phyloP scores from a whole-genome alignment of 2,797 vertebrate genomes.

The Podargus strigoides region DNA sequence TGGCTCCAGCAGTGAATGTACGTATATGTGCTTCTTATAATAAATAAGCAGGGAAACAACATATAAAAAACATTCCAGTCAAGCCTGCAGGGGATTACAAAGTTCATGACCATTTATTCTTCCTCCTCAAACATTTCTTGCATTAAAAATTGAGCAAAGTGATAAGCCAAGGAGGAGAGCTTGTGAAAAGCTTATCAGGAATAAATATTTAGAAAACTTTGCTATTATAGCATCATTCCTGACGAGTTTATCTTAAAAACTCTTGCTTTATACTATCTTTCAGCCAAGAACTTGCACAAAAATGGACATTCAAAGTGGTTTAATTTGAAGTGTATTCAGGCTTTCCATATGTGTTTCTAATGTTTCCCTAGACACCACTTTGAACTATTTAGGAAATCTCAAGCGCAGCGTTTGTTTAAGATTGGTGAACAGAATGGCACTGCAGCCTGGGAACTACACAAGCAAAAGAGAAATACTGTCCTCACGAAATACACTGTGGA shows the following conservation, averaged over 20 bases:
- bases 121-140: background rate
- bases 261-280: background rate
- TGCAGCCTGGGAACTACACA: slow-evolving; percentile 41
- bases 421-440: slow-evolving; percentile 37
- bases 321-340: background rate
- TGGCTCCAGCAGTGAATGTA: background rate
- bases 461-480: slow-evolving; percentile 19
- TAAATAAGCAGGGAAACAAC: background rate
- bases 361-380: slow-evolving; percentile 45
- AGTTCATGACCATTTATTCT: slow-evolving; percentile 19
- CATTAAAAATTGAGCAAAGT: slow-evolving; percentile 24
- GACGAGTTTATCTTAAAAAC: slow-evolving; percentile 34
- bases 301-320: slow-evolving; percentile 29
- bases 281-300: slow-evolving; percentile 22
- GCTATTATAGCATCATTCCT: background rate
- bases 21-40: background rate
- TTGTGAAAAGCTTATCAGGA: slow-evolving; percentile 19
- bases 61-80: background rate
- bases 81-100: background rate
- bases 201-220: slow-evolving; percentile 55
- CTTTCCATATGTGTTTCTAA: slow-evolving; percentile 39
- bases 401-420: slow-evolving; percentile 18
- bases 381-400: slow-evolving; percentile 50
- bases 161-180: background rate
- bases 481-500: background rate